A percentile compares a stretch with the other conserved stretches of the same genome.
Evolutionary conservation across 2,113 vertebrate genomes (phyloP).

Genomic region (Sceloporus undulatus): DNA sequence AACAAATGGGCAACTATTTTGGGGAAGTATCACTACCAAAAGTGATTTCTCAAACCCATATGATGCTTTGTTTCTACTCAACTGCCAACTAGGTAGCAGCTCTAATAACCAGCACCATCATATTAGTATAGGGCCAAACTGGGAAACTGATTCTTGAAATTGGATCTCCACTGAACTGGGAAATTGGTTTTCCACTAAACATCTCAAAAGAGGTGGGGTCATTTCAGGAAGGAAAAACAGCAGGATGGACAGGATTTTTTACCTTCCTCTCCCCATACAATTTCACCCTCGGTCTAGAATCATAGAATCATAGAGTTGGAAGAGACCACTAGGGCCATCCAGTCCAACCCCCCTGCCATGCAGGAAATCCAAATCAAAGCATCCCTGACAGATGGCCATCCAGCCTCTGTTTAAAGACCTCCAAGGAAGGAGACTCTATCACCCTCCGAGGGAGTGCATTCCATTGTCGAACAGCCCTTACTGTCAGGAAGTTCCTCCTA

Average conservation of each 20-base stretch:
- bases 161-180: not conserved
- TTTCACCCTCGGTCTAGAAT: not conserved
- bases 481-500: too few species aligned
- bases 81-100: not conserved
- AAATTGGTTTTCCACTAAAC: not conserved
- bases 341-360: too few species aligned
- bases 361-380: too few species aligned
- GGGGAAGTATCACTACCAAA: not conserved
- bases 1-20: not conserved
- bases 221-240: not conserved
- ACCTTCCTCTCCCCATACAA: not conserved
- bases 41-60: not conserved
- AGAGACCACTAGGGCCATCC: too few species aligned
- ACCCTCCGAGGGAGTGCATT: too few species aligned
- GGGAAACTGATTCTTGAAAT: not conserved
- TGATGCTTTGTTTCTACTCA: conserved; percentile 2
- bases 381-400: too few species aligned
- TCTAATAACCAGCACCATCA: not conserved
- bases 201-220: not conserved
- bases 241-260: not conserved
- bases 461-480: too few species aligned
- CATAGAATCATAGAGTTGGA: too few species aligned
- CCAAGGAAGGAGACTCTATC: too few species aligned
- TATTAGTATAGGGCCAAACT: not conserved
- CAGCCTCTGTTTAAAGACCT: too few species aligned